Conservation (phyloP, 2,113 vertebrate species). For the Edolisoma coerulescens region DNA sequence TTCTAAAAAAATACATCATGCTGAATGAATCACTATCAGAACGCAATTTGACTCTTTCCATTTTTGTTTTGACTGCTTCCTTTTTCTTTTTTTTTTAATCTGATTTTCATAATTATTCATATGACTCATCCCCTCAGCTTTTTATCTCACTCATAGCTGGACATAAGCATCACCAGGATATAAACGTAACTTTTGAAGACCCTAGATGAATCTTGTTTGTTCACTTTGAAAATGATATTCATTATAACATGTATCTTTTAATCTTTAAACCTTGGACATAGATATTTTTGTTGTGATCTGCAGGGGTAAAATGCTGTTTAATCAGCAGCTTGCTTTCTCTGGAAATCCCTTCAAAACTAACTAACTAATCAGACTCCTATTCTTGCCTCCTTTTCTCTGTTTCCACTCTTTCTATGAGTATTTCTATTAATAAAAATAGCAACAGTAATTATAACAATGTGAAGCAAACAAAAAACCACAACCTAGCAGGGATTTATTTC, state of each 20-base stretch:
- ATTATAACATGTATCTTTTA: not conserved
- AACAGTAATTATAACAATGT: not conserved
- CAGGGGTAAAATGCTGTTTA: not conserved
- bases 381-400: not conserved
- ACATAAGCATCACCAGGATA: not conserved
- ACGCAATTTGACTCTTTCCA: not conserved
- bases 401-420: not conserved
- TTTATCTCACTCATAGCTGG: not conserved
- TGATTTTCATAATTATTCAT: not conserved
- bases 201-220: not conserved
- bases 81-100: not conserved
- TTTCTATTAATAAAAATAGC: not conserved
- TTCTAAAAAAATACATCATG: not conserved
- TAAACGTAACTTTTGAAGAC: not conserved
- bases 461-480: not conserved
- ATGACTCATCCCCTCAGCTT: not conserved
- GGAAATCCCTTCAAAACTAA: not conserved
- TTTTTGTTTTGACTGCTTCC: not conserved
- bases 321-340: not conserved
- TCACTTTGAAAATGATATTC: not conserved
- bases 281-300: not conserved
- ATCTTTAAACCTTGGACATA: not conserved
- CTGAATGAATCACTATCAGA: not conserved
- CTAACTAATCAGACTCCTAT: not conserved
- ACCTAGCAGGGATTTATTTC: not conserved